phyloP scores from a whole-genome alignment of 1,140 invertebrate species.

The Ericerus pela region DNA sequence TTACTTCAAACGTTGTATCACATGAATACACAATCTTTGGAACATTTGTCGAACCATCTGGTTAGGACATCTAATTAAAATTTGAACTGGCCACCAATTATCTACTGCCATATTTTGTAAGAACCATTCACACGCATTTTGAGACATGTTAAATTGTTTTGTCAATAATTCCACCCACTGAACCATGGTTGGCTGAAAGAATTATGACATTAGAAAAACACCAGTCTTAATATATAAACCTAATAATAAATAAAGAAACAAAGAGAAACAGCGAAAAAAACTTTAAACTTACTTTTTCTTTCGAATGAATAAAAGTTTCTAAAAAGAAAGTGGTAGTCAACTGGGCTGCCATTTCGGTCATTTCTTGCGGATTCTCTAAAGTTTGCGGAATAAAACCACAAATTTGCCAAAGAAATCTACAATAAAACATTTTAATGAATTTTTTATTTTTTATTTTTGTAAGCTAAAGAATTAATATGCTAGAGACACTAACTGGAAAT shows the following conservation, averaged over 20 bases:
- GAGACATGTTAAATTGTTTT: constrained; percentile 85
- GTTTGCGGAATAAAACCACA: constrained; percentile 85
- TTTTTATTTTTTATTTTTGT: neutral
- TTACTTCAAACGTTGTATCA: constrained; percentile 71
- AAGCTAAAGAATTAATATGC: neutral
- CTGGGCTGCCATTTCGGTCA: constrained; percentile 71
- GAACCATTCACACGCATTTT: constrained; percentile 81
- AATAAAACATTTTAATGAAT: constrained; percentile 19
- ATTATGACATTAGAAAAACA: constrained; percentile 14
- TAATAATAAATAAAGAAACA: neutral
- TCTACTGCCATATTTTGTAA: constrained; percentile 80
- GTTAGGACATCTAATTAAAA: constrained; percentile 87
- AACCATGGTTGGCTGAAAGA: constrained; percentile 72
- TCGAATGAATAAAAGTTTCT: constrained; percentile 91
- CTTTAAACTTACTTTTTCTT: constrained; percentile 77
- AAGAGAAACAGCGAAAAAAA: constrained; percentile 7
- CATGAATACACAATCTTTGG: constrained; percentile 82
- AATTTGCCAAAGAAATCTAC: constrained; percentile 89
- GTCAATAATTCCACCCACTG: constrained; percentile 90
- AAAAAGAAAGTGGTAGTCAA: constrained; percentile 87
- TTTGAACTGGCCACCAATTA: constrained; percentile 89
- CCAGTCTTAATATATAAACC: neutral
- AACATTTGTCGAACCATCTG: constrained; percentile 91
- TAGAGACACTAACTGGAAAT: constrained; percentile 58
- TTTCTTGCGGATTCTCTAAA: constrained; percentile 56